Conservation (phyloP, 2,113 vertebrate genomes). For the Anguilla rostrata region DNA sequence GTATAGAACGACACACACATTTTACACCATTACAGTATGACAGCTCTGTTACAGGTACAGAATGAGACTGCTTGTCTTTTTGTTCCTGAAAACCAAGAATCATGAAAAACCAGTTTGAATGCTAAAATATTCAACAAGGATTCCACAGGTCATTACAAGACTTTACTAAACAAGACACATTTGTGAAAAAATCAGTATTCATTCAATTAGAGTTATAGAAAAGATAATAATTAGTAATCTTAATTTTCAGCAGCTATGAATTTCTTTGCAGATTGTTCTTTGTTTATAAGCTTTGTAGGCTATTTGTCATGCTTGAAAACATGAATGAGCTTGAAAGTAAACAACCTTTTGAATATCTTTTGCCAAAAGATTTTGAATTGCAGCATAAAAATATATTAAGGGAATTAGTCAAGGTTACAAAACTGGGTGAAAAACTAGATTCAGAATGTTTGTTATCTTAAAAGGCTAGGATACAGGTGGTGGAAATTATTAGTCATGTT, state of each 20-base stretch:
- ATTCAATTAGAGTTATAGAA: slow-evolving; percentile 61
- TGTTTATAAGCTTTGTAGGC: slow-evolving; percentile 50
- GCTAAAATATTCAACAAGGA: slow-evolving; percentile 72
- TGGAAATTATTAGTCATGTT: background rate
- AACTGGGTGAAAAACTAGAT: background rate
- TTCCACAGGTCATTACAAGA: slow-evolving; percentile 72
- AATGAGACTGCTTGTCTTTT: slow-evolving; percentile 69
- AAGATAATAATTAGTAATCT: slow-evolving; percentile 61
- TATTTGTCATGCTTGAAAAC: slow-evolving; percentile 32
- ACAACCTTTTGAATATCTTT: slow-evolving; percentile 52
- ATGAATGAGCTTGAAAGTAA: slow-evolving; percentile 51
- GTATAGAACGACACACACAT: slow-evolving; percentile 69
- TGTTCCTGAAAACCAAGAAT: slow-evolving; percentile 67
- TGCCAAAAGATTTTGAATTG: slow-evolving; percentile 7
- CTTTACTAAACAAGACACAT: slow-evolving; percentile 59
- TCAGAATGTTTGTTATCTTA: background rate
- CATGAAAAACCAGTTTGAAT: slow-evolving; percentile 76
- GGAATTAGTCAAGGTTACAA: background rate
- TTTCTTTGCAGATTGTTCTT: slow-evolving; percentile 58
- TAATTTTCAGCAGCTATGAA: slow-evolving; percentile 39
- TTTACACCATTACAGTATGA: slow-evolving; percentile 70
- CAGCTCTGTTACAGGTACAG: slow-evolving; percentile 67
- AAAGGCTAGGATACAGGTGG: background rate
- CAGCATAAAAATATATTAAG: slow-evolving; percentile 11
- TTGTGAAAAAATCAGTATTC: slow-evolving; percentile 68